phyloP scores from a whole-genome alignment of 2,888 invertebrate genomes.

The Dusona sp. region DNA sequence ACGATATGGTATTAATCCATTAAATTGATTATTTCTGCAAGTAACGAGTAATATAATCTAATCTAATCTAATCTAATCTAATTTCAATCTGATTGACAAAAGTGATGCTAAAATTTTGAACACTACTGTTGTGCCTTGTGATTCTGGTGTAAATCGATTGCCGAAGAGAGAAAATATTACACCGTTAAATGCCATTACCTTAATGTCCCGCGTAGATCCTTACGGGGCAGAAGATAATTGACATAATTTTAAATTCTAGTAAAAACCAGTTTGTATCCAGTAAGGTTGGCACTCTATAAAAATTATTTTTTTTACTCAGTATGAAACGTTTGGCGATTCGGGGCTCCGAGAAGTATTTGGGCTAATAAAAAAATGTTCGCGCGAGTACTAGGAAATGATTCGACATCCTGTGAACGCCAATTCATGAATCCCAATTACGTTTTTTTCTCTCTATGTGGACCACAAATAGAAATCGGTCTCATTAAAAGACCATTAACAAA shows the following conservation, averaged over 20 bases:
- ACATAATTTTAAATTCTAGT: neutral
- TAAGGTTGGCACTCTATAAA: neutral
- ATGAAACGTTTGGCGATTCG: constrained; percentile 9
- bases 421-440: neutral
- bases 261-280: constrained; percentile 1
- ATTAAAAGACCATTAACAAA: constrained; percentile 4
- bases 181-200: neutral
- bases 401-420: neutral
- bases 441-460: neutral
- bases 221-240: constrained; percentile 1
- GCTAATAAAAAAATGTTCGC: neutral
- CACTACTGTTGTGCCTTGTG: neutral
- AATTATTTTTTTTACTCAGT: neutral
- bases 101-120: neutral
- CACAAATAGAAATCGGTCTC: neutral
- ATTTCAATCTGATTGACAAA: neutral
- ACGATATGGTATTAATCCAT: neutral
- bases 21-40: neutral
- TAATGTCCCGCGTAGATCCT: neutral
- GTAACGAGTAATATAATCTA: neutral
- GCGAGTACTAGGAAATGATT: neutral
- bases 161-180: neutral
- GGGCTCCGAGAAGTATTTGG: neutral
- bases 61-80: constrained; percentile 15
- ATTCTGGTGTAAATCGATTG: neutral